Conservation (phyloP, 2,797 vertebrate genomes). For the Cirrhinus mrigala region DNA sequence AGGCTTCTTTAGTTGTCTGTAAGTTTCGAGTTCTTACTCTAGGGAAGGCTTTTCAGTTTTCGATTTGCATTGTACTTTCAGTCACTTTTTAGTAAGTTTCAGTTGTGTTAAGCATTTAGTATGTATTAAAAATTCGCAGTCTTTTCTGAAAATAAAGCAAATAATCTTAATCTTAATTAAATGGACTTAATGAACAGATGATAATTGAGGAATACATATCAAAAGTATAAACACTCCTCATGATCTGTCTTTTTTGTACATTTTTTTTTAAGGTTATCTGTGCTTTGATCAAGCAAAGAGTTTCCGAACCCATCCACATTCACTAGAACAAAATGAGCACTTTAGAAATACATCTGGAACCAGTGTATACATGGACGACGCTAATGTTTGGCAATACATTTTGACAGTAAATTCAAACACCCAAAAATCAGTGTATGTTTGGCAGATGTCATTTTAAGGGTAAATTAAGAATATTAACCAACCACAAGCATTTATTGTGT, state of each 20-base stretch:
- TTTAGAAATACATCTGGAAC: neutral
- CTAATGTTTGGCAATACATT: neutral
- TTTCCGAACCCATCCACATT: no score
- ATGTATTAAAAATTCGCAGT: neutral
- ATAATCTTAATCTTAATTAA: neutral
- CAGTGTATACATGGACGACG: neutral
- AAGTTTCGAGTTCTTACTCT: neutral
- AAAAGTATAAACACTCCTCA: neutral
- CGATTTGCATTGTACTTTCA: neutral
- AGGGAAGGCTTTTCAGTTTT: neutral
- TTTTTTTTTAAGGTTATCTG: slow-evolving; percentile 1
- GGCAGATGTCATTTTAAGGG: neutral
- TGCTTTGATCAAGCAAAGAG: neutral
- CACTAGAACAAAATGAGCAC: neutral
- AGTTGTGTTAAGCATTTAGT: neutral
- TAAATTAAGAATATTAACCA: neutral
- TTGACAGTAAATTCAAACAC: neutral
- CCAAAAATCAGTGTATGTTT: neutral
- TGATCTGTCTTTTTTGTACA: neutral
- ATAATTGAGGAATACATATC: neutral
- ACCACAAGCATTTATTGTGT: no score
- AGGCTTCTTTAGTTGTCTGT: neutral
- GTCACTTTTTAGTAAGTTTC: neutral
- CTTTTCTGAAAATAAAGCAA: no score
- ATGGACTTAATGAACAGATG: neutral